Percentiles rank a stretch among this genome's conserved stretches.
Evolutionary conservation across 1,140 invertebrate genomes (phyloP).

Genomic region (Littorina saxatilis): DNA sequence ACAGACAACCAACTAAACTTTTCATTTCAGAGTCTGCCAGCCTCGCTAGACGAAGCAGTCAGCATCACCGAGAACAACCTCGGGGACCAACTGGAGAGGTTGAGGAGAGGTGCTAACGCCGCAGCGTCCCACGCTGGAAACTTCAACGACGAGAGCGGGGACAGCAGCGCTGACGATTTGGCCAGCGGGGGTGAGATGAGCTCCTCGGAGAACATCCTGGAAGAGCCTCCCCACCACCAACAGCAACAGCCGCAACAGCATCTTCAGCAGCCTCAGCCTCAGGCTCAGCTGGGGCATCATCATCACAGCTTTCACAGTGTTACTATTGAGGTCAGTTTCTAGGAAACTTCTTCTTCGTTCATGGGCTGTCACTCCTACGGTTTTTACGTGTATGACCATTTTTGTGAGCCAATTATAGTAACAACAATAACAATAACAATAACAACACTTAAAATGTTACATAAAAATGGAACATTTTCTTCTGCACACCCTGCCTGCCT

Average conservation of each 20-base stretch:
- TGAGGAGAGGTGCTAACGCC: conserved; percentile 27
- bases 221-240: not conserved
- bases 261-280: not conserved
- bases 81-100: conserved; percentile 46
- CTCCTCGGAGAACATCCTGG: conserved; percentile 50
- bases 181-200: conserved; percentile 38
- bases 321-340: not conserved
- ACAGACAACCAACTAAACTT: too few species aligned
- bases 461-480: too few species aligned
- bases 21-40: conserved; percentile 62
- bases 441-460: too few species aligned
- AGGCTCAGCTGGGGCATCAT: conserved; percentile 14
- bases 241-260: conserved; percentile 19
- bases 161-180: conserved; percentile 62
- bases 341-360: too few species aligned
- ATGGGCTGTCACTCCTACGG: too few species aligned
- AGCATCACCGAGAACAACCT: conserved; percentile 68
- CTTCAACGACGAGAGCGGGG: conserved; percentile 48
- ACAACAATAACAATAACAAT: too few species aligned
- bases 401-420: too few species aligned
- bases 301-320: conserved; percentile 32
- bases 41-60: conserved; percentile 61
- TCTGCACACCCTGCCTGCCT: too few species aligned
- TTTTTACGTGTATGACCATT: too few species aligned
- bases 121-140: conserved; percentile 36